phyloP scores from a whole-genome alignment of 2,888 invertebrate species.

The Drosophila barbarae region DNA sequence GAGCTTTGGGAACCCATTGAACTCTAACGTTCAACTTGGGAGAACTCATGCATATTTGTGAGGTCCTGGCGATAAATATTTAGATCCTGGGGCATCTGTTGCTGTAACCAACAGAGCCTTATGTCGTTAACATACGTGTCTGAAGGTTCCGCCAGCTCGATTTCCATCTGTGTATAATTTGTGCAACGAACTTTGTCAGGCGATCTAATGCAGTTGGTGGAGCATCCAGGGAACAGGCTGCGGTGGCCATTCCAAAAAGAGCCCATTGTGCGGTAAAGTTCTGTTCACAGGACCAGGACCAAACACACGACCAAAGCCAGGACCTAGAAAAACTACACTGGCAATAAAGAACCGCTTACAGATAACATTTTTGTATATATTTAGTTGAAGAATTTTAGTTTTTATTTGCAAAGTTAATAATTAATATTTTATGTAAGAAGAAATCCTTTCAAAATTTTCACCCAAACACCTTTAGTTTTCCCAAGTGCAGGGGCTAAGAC shows the following conservation, averaged over 20 bases:
- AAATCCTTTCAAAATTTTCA: not conserved
- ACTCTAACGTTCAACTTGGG: slow-evolving; percentile 2
- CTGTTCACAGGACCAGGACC: slow-evolving; percentile 5
- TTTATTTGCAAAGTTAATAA: no score
- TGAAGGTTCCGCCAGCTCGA: slow-evolving; percentile 22
- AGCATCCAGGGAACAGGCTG: slow-evolving; percentile 24
- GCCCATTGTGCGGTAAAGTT: slow-evolving; percentile 17
- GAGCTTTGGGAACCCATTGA: slow-evolving; percentile 11
- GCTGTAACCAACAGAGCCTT: not conserved
- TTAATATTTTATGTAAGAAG: no score
- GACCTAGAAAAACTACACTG: slow-evolving; percentile 3
- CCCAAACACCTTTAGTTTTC: not conserved
- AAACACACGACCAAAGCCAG: slow-evolving; percentile 1
- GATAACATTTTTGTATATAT: no score
- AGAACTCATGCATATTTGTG: slow-evolving; percentile 11
- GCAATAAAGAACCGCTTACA: not conserved
- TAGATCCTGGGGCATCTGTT: slow-evolving; percentile 24
- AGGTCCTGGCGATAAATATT: slow-evolving; percentile 35
- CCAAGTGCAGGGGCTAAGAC: slow-evolving; percentile 7
- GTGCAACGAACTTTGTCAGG: slow-evolving; percentile 59
- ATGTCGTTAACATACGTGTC: slow-evolving; percentile 18
- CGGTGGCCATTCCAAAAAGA: slow-evolving; percentile 20
- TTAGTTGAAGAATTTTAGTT: no score
- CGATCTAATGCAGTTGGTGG: slow-evolving; percentile 56
- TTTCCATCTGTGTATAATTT: slow-evolving; percentile 51